Percentiles rank a stretch among this genome's conserved stretches.
Evolutionary conservation across 2,888 invertebrate genomes (phyloP).

Genomic region (Siphlonurus alternatus): DNA sequence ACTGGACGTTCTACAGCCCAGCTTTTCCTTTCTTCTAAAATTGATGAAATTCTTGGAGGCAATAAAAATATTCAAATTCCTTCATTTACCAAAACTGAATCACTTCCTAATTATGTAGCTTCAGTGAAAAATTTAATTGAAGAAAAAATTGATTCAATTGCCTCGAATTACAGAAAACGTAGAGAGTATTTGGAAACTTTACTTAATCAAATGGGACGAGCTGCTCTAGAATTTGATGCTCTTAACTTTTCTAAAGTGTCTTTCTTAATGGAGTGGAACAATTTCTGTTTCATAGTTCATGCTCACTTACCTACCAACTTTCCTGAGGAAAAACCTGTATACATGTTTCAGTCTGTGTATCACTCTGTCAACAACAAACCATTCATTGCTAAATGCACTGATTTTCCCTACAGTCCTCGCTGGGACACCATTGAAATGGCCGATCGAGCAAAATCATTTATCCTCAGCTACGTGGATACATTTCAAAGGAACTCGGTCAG

Average conservation of each 20-base stretch:
- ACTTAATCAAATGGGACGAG: conserved; percentile 25
- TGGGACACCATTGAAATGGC: conserved; percentile 26
- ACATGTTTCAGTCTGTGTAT: conserved; percentile 27
- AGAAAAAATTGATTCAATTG: neutral
- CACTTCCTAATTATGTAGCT: neutral
- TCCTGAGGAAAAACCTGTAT: conserved; percentile 23
- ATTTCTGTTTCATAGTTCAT: conserved; percentile 42
- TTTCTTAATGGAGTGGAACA: conserved; percentile 42
- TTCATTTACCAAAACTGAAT: neutral
- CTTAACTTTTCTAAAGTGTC: conserved; percentile 30
- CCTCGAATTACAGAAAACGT: neutral
- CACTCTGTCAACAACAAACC: conserved; percentile 23
- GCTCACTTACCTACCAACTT: conserved; percentile 28
- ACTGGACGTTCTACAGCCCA: conserved; percentile 38
- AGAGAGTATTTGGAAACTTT: conserved; percentile 30
- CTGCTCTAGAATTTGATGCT: conserved; percentile 33
- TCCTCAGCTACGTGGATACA: neutral
- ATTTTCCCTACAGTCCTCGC: conserved; percentile 26
- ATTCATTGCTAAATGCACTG: conserved; percentile 16
- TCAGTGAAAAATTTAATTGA: neutral
- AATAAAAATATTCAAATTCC: conserved; percentile 3
- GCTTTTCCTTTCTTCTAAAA: conserved; percentile 31
- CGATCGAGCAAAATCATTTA: neutral
- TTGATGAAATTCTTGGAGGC: conserved; percentile 32
- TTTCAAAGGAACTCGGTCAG: conserved; percentile 4